Percentiles rank a stretch among this genome's conserved stretches.
These are phyloP conservation scores for Apostichopus japonicus DNA, from an alignment of 35 echinoderm and acorn worm species.

Conservation along the genomic window DNA sequence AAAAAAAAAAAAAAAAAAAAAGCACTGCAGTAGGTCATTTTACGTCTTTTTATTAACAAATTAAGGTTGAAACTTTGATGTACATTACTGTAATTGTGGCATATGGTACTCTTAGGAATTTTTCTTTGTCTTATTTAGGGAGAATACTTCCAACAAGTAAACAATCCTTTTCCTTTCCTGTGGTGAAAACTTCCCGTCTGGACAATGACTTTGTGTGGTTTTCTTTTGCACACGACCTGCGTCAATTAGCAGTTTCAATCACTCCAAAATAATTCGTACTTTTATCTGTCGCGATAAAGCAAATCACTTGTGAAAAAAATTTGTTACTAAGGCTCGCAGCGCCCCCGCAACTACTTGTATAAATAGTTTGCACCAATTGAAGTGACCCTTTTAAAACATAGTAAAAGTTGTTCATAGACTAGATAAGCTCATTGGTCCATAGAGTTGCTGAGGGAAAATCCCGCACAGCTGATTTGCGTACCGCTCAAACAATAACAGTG, in stretches of 20 bases:
- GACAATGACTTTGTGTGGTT: background rate
- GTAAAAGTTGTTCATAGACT: background rate
- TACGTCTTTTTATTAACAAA: too few species aligned
- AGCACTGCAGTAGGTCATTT: too few species aligned
- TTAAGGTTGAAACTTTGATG: too few species aligned
- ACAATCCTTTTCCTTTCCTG: background rate
- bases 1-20: too few species aligned
- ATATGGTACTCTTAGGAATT: too few species aligned
- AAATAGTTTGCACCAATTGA: slow-evolving; percentile 27
- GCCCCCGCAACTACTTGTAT: background rate
- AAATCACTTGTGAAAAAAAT: background rate
- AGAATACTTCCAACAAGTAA: background rate
- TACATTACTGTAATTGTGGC: too few species aligned
- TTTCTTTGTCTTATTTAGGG: background rate
- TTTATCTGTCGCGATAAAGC: too few species aligned
- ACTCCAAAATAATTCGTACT: too few species aligned
- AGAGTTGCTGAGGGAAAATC: background rate
- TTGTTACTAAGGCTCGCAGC: slow-evolving; percentile 41
- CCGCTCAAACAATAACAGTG: slow-evolving; percentile 6
- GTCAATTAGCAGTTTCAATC: too few species aligned
- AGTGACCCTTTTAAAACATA: background rate
- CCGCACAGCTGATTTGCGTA: slow-evolving; percentile 35
- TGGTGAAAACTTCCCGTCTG: background rate
- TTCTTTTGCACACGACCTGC: background rate
- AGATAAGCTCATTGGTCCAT: background rate